Percentiles rank a stretch among this genome's conserved stretches.
Conservation (phyloP, 2,113 vertebrate genomes). For the Heteronetta atricapilla region DNA sequence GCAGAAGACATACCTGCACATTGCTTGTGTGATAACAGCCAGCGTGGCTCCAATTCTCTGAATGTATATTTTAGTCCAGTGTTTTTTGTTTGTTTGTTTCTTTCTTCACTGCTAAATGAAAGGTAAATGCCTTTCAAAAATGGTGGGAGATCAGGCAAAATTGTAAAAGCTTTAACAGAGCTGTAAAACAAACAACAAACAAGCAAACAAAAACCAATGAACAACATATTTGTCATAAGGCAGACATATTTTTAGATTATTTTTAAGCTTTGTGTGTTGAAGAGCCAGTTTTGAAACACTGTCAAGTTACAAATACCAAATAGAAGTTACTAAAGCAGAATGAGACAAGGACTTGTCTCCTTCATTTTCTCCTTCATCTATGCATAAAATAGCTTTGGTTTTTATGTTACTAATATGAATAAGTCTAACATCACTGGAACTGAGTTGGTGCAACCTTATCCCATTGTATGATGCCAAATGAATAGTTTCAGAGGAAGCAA, state of each 20-base stretch:
- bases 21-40: background rate
- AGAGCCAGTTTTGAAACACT: background rate
- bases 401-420: background rate
- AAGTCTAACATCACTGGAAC: background rate
- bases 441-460: background rate
- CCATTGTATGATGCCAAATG: rapidly evolving
- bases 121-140: background rate
- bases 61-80: background rate
- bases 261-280: background rate
- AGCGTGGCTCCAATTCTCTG: background rate
- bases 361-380: background rate
- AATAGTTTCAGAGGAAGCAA: background rate
- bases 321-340: background rate
- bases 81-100: background rate
- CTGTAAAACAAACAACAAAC: background rate
- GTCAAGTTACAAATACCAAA: background rate
- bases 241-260: background rate
- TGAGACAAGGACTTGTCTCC: background rate
- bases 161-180: background rate
- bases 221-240: background rate
- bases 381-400: background rate
- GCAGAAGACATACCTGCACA: background rate
- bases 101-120: background rate
- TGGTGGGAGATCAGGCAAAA: background rate
- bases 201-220: background rate